Conservation (phyloP, 2,113 vertebrate genomes). For the Clarias gariepinus region DNA sequence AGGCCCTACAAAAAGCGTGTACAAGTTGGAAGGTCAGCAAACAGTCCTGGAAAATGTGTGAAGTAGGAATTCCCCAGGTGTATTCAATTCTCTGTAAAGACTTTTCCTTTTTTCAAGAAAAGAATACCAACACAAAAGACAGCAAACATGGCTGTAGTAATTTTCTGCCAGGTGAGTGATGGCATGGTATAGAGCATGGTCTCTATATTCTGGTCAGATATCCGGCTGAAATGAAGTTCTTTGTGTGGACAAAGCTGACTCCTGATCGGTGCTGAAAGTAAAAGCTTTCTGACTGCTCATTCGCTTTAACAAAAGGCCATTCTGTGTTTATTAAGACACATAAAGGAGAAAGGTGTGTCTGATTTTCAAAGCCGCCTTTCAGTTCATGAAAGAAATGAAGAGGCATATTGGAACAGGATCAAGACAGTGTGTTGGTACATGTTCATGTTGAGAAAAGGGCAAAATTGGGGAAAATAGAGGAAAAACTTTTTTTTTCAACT, state of each 20-base stretch:
- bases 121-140: conserved; percentile 5
- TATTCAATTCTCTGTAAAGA: conserved; percentile 1
- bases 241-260: not conserved
- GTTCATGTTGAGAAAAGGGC: conserved; percentile 23
- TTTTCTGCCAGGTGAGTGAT: conserved; percentile 20
- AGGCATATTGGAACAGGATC: not conserved
- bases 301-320: conserved; percentile 37
- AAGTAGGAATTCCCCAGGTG: not conserved
- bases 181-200: not conserved
- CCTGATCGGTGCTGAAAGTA: not conserved
- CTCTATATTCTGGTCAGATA: conserved; percentile 1
- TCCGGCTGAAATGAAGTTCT: not conserved
- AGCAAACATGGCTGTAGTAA: not conserved
- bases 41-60: not conserved
- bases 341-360: conserved; percentile 51
- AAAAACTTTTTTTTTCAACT: not conserved
- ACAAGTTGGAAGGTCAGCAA: too few relatives aligned
- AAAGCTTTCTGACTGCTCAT: conserved; percentile 25
- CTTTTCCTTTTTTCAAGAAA: not conserved
- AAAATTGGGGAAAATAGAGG: conserved; percentile 7
- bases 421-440: conserved; percentile 18
- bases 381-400: conserved; percentile 1
- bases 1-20: not conserved
- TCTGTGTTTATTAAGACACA: conserved; percentile 32
- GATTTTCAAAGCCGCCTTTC: conserved; percentile 10